A percentile compares a stretch with the other conserved stretches of the same genome.
phyloP scores from a whole-genome alignment of 1,140 invertebrate genomes.

The Drosophila fuyamai region DNA sequence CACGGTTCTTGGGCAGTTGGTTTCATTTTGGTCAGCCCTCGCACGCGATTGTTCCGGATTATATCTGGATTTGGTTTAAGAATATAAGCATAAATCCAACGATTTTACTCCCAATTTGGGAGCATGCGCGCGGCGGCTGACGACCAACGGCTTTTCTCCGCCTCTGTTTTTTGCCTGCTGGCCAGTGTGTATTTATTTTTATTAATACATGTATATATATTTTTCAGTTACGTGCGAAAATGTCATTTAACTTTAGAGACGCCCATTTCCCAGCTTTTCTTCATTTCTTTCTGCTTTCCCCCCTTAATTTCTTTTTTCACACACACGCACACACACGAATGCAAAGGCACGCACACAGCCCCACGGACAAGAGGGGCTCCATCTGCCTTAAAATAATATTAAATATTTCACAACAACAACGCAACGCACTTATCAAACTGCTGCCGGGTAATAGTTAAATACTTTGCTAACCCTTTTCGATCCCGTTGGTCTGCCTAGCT shows the following conservation, averaged over 20 bases:
- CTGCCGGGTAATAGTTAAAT: neutral
- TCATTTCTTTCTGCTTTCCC: constrained; percentile 32
- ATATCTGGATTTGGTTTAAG: neutral
- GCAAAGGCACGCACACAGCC: constrained; percentile 19
- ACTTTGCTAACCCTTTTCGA: constrained; percentile 19
- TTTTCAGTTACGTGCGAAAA: constrained; percentile 64
- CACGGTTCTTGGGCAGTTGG: constrained; percentile 30
- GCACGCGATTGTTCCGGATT: constrained; percentile 15
- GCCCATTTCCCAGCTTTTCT: constrained; percentile 40
- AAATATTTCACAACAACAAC: constrained; percentile 37
- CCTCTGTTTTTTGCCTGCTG: constrained; percentile 44
- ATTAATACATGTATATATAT: constrained; percentile 68
- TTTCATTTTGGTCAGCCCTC: neutral
- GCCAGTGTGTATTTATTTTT: constrained; percentile 65
- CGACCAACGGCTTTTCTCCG: constrained; percentile 40
- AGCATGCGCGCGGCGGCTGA: constrained; percentile 44
- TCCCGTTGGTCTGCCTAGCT: constrained; percentile 6
- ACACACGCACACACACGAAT: constrained; percentile 20
- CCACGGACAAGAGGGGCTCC: constrained; percentile 31
- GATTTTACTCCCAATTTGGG: constrained; percentile 30
- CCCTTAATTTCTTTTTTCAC: constrained; percentile 49
- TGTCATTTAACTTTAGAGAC: constrained; percentile 64
- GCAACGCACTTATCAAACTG: neutral
- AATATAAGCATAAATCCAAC: constrained; percentile 8
- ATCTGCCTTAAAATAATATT: constrained; percentile 41